Evolutionary conservation across 2,113 vertebrate genomes (phyloP).

Genomic region (Uropsilus gracilis): DNA sequence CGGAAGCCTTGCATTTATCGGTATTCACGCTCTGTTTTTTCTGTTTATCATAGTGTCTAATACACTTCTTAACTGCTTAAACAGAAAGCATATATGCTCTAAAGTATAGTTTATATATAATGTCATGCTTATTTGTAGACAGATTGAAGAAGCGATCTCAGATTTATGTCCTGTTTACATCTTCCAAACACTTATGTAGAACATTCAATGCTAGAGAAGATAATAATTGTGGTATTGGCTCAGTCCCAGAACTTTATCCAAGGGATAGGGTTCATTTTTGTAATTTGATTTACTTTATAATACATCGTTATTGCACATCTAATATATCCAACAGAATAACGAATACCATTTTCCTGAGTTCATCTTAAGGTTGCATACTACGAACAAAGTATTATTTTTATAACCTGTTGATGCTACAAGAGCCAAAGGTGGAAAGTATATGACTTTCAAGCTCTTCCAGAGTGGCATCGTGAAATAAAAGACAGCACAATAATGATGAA

Average conservation of each 20-base stretch:
- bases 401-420: slow-evolving; percentile 64
- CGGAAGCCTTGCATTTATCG: slow-evolving; percentile 97
- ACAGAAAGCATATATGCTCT: slow-evolving; percentile 78
- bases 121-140: slow-evolving; percentile 88
- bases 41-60: slow-evolving; percentile 85
- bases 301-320: slow-evolving; percentile 65
- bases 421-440: slow-evolving; percentile 35
- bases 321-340: slow-evolving; percentile 54
- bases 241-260: slow-evolving; percentile 39
- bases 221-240: slow-evolving; percentile 73
- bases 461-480: slow-evolving; percentile 1
- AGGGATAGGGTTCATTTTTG: slow-evolving; percentile 61
- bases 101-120: slow-evolving; percentile 83
- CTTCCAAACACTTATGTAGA: slow-evolving; percentile 71
- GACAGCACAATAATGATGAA: neutral
- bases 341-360: slow-evolving; percentile 60
- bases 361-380: slow-evolving; percentile 56
- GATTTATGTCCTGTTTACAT: slow-evolving; percentile 81
- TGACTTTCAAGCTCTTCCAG: slow-evolving; percentile 53
- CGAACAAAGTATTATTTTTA: slow-evolving; percentile 64
- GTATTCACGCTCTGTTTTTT: slow-evolving; percentile 90
- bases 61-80: slow-evolving; percentile 83
- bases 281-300: slow-evolving; percentile 74
- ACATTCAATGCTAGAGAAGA: slow-evolving; percentile 64
- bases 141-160: slow-evolving; percentile 85